Conservation (phyloP, 2,113 vertebrate species). For the Corythornis madagascariensis region DNA sequence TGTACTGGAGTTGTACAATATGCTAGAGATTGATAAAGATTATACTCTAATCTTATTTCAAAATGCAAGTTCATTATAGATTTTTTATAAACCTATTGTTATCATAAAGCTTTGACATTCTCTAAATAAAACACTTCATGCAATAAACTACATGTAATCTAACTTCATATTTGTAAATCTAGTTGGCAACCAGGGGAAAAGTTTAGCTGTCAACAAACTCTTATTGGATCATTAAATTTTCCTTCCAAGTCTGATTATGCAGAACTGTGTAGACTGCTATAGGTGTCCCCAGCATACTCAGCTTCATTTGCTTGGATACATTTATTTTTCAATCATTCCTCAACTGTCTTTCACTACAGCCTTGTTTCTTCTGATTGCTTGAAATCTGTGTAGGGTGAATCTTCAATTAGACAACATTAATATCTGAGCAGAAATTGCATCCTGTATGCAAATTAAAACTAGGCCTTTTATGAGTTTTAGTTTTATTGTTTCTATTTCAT, state of each 20-base stretch:
- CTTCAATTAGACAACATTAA: not conserved
- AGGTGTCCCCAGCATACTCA: not conserved
- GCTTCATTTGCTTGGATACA: not conserved
- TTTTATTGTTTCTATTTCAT: not conserved
- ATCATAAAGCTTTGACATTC: not conserved
- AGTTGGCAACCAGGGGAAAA: constrained; percentile 26
- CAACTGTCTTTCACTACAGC: not conserved
- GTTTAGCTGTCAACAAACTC: not conserved
- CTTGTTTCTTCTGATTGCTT: constrained; percentile 41
- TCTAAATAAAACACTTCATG: not conserved
- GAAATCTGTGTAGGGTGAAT: constrained; percentile 14
- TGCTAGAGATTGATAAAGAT: not conserved
- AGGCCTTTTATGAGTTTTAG: not conserved
- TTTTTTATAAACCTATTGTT: not conserved
- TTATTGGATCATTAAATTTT: not conserved
- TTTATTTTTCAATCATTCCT: constrained; percentile 26
- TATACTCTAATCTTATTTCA: not conserved
- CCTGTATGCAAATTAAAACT: constrained; percentile 7
- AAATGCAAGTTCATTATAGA: not conserved
- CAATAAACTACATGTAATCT: not conserved
- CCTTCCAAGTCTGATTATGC: constrained; percentile 3
- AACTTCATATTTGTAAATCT: not conserved
- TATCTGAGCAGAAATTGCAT: constrained; percentile 1
- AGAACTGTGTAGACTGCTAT: not conserved
- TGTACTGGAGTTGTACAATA: not conserved